A percentile compares a stretch with the other conserved stretches of the same genome.
Conservation (phyloP, 2,888 invertebrate species). For the Phyllotreta striolata region DNA sequence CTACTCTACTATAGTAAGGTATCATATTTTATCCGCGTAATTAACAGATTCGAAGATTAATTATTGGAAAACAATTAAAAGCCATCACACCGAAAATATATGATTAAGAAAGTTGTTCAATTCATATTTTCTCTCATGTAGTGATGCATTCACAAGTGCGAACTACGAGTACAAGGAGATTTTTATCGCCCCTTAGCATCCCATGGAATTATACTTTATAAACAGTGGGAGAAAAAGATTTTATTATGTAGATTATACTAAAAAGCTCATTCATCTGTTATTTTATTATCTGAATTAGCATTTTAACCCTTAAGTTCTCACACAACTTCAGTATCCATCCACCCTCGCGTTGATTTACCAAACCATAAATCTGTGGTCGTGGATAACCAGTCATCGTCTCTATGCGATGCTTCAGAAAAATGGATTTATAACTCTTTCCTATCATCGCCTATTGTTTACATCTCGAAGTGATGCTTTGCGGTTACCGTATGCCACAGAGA, state of each 20-base stretch:
- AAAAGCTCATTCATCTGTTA: slow-evolving; percentile 11
- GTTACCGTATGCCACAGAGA: slow-evolving; percentile 32
- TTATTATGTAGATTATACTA: not conserved
- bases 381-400: slow-evolving; percentile 35
- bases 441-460: slow-evolving; percentile 42
- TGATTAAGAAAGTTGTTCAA: too few species aligned
- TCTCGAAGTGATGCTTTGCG: slow-evolving; percentile 32
- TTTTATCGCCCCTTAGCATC: not conserved
- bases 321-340: slow-evolving; percentile 22
- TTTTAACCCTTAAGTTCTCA: slow-evolving; percentile 33
- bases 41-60: too few species aligned
- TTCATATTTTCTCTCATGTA: too few species aligned
- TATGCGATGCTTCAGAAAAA: slow-evolving; percentile 31
- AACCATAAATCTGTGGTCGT: slow-evolving; percentile 34
- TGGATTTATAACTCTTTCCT: slow-evolving; percentile 41
- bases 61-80: too few species aligned
- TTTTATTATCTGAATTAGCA: slow-evolving; percentile 29
- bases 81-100: too few species aligned
- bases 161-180: too few species aligned
- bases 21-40: too few species aligned
- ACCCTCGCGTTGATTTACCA: slow-evolving; percentile 37
- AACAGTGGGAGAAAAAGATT: not conserved
- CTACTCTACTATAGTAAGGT: too few species aligned
- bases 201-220: not conserved
- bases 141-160: too few species aligned